phyloP scores from a whole-genome alignment of 2,888 invertebrate species.

The Tridacna gigas region DNA sequence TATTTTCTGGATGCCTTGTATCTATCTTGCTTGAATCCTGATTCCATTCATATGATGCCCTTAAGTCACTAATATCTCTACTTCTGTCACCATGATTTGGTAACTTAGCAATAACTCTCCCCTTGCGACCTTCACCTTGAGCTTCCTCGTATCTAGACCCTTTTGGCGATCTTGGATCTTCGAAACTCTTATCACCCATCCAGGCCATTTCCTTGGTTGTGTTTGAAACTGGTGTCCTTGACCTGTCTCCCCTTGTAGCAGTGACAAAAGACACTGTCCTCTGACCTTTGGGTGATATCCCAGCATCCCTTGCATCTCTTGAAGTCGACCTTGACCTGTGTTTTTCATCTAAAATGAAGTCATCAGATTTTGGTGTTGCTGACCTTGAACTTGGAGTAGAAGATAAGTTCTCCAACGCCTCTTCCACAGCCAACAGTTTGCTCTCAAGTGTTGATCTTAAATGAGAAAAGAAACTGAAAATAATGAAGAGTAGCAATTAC shows the following conservation, averaged over 20 bases:
- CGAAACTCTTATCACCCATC: conserved; percentile 25
- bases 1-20: conserved; percentile 46
- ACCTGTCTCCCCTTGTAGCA: conserved; percentile 45
- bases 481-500: not conserved
- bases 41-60: conserved; percentile 46
- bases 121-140: conserved; percentile 15
- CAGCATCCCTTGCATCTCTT: conserved; percentile 53
- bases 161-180: conserved; percentile 33
- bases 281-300: conserved; percentile 62
- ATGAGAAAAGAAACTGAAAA: not conserved
- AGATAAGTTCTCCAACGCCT: conserved; percentile 68
- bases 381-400: conserved; percentile 66
- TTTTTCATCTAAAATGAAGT: conserved; percentile 56
- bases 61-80: conserved; percentile 27
- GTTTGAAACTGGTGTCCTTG: conserved; percentile 33
- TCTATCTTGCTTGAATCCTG: conserved; percentile 42
- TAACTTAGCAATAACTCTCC: not conserved
- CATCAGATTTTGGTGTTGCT: conserved; percentile 66
- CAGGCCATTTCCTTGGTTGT: conserved; percentile 2
- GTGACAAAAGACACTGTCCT: conserved; percentile 56
- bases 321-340: conserved; percentile 46
- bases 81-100: conserved; percentile 9
- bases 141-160: conserved; percentile 11
- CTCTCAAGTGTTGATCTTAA: conserved; percentile 23
- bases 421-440: conserved; percentile 62